Evolutionary conservation across 2,888 invertebrate species (phyloP).

Genomic region (Pachycephus smyrnensis): DNA sequence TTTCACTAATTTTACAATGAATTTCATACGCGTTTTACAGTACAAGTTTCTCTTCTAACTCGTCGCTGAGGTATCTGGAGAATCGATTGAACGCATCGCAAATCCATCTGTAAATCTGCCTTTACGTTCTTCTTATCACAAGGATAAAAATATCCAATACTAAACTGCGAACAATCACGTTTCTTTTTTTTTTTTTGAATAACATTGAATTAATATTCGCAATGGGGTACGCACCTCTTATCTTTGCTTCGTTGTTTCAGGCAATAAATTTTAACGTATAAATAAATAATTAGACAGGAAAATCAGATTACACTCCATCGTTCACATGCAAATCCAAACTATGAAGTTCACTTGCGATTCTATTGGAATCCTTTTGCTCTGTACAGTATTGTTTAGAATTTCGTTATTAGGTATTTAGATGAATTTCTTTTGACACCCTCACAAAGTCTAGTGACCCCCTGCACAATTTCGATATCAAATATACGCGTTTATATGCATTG

Average conservation of each 20-base stretch:
- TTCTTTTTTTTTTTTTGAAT: neutral
- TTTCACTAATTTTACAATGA: neutral
- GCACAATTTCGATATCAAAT: neutral
- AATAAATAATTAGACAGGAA: neutral
- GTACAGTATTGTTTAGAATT: neutral
- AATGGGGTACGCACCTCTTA: neutral
- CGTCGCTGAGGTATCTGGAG: neutral
- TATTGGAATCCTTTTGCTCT: neutral
- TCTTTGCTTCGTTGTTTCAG: neutral
- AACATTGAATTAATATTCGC: neutral
- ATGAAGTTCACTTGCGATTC: neutral
- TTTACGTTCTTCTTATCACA: neutral
- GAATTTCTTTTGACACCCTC: neutral
- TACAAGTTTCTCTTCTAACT: neutral
- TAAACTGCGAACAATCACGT: neutral
- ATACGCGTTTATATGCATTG: neutral
- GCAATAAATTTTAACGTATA: neutral
- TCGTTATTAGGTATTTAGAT: neutral
- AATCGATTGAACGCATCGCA: neutral
- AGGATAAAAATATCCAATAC: neutral
- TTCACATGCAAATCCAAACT: neutral
- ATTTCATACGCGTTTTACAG: neutral
- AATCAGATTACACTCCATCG: neutral
- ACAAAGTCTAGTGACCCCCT: neutral
- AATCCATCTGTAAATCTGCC: neutral